A percentile compares a stretch with the other conserved stretches of the same genome.
Conservation (phyloP, 2,888 invertebrate species). For the Dermolepida albohirtum region DNA sequence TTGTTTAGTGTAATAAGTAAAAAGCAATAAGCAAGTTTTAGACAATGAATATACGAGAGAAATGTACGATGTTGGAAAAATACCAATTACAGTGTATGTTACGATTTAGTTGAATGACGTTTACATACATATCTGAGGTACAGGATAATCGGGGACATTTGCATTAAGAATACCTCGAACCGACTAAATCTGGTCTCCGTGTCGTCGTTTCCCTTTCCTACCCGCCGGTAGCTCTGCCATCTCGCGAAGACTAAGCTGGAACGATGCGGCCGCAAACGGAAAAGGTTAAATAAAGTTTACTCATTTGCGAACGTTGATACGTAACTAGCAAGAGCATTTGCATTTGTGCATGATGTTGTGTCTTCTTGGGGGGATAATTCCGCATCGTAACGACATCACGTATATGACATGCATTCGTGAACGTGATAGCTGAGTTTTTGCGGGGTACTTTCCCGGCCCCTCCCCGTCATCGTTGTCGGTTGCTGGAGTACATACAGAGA, state of each 20-base stretch:
- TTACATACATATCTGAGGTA: background rate
- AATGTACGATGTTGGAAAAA: too few relatives aligned
- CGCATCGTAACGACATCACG: slow-evolving; percentile 44
- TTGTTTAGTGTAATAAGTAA: too few relatives aligned
- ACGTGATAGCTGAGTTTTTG: slow-evolving; percentile 21
- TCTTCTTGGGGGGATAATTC: slow-evolving; percentile 47
- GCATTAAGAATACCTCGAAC: slow-evolving; percentile 62
- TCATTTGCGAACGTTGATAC: slow-evolving; percentile 56
- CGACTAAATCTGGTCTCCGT: slow-evolving; percentile 53
- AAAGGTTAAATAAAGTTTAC: slow-evolving; percentile 62
- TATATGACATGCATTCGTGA: slow-evolving; percentile 37
- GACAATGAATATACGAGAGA: too few relatives aligned
- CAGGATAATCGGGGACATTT: slow-evolving; percentile 57
- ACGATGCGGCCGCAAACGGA: slow-evolving; percentile 48
- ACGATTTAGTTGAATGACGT: background rate
- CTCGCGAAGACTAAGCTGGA: slow-evolving; percentile 56
- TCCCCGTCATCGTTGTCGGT: too few relatives aligned
- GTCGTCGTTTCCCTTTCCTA: slow-evolving; percentile 46
- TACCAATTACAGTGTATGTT: too few relatives aligned
- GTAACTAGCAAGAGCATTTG: slow-evolving; percentile 40
- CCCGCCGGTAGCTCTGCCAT: slow-evolving; percentile 15
- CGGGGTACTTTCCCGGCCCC: background rate
- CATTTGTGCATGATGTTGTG: slow-evolving; percentile 32
- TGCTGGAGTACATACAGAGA: background rate
- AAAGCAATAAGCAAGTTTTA: too few relatives aligned